phyloP scores from a whole-genome alignment of 2,113 vertebrate genomes.

The Monarcha castaneiventris region DNA sequence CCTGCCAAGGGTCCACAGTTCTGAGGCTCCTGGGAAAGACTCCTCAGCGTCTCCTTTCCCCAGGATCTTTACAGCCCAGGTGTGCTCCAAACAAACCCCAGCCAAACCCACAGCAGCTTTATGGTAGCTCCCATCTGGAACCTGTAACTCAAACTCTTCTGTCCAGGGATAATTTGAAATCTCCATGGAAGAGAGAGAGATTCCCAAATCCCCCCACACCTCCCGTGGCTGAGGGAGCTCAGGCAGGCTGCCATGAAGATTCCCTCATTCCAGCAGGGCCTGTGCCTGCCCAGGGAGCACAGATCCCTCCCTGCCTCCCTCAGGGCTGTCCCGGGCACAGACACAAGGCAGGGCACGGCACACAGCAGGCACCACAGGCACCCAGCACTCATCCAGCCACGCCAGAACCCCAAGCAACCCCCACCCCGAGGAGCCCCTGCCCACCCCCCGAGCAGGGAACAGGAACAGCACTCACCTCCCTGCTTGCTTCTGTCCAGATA shows the following conservation, averaged over 20 bases:
- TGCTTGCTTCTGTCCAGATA: constrained; percentile 92
- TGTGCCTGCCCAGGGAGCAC: not conserved
- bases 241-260: accelerated
- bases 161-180: not conserved
- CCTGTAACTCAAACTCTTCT: not conserved
- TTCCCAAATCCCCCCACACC: not conserved
- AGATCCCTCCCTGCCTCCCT: not conserved
- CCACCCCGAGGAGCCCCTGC: not conserved
- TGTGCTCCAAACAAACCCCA: not conserved
- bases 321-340: not conserved
- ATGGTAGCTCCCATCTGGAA: accelerated
- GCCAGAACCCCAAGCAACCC: not conserved
- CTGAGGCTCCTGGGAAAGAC: not conserved
- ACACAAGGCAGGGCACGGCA: not conserved
- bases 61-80: not conserved
- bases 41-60: not conserved
- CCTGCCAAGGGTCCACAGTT: not conserved
- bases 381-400: not conserved
- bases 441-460: not conserved
- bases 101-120: not conserved
- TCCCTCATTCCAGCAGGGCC: not conserved
- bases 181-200: not conserved
- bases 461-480: constrained; percentile 84
- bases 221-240: not conserved
- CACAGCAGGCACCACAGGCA: not conserved